A percentile compares a stretch with the other conserved stretches of the same genome.
phyloP scores from a whole-genome alignment of 2,113 vertebrate genomes.

The Dolichotis patagonum region DNA sequence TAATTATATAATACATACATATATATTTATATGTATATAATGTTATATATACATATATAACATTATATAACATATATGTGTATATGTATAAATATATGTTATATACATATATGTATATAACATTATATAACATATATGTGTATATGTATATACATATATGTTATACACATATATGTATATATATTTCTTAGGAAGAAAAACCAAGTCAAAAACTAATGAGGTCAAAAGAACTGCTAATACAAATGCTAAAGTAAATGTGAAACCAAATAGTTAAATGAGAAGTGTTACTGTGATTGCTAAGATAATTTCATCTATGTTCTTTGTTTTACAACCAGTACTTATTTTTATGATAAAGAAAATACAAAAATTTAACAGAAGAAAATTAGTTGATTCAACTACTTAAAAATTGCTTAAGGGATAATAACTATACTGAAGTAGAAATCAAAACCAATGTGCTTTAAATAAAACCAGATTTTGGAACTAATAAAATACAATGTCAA shows the following conservation, averaged over 20 bases:
- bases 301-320: neutral
- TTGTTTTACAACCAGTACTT: neutral
- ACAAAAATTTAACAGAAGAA: neutral
- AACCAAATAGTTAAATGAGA: neutral
- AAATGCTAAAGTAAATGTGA: constrained; percentile 1
- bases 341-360: neutral
- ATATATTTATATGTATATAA: too few species aligned
- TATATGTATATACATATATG: too few species aligned
- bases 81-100: too few species aligned
- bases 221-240: neutral
- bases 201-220: neutral
- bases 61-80: too few species aligned
- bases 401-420: constrained; percentile 63
- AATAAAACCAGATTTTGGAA: constrained; percentile 30
- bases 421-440: constrained; percentile 61
- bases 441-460: constrained; percentile 36
- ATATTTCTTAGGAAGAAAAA: neutral
- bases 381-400: constrained; percentile 41
- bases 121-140: too few species aligned
- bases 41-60: too few species aligned
- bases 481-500: constrained; percentile 66
- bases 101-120: too few species aligned
- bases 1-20: too few species aligned
- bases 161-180: neutral
- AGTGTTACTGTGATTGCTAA: neutral